Evolutionary conservation across 2,888 invertebrate genomes (phyloP).

Genomic region (Cheilosia variabilis): DNA sequence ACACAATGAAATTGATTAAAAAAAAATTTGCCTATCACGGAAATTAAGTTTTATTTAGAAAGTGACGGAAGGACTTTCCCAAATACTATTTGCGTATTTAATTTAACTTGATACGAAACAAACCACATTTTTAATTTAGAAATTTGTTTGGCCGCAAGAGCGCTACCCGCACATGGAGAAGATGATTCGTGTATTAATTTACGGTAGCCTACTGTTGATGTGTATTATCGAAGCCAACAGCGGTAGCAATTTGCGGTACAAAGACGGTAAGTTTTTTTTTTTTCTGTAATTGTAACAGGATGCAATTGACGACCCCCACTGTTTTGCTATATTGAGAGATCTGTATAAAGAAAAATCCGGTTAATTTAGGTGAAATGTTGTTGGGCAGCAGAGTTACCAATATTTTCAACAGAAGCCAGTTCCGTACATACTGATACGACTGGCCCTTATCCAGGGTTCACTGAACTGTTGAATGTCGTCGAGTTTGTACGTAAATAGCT

Average conservation of each 20-base stretch:
- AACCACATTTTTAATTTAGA: conserved; percentile 24
- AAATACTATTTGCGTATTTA: conserved; percentile 10
- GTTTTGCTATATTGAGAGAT: too few relatives aligned
- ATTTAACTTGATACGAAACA: conserved; percentile 8
- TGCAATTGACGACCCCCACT: too few relatives aligned
- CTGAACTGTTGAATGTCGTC: too few relatives aligned
- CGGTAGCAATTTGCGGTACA: conserved; percentile 47
- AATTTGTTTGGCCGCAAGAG: conserved; percentile 14
- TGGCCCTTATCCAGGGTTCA: too few relatives aligned
- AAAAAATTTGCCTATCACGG: conserved; percentile 1
- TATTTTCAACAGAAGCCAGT: too few relatives aligned
- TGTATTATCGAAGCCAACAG: conserved; percentile 50
- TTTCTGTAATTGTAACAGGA: neutral
- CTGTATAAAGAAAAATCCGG: too few relatives aligned
- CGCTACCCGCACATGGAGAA: conserved; percentile 1
- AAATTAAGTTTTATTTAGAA: conserved; percentile 40
- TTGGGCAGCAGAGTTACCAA: too few relatives aligned
- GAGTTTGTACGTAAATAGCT: too few relatives aligned
- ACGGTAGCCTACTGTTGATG: conserved; percentile 46
- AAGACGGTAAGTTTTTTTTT: conserved; percentile 49
- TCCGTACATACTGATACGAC: too few relatives aligned
- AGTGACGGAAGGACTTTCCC: conserved; percentile 41
- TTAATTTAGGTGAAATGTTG: too few relatives aligned
- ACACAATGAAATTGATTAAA: conserved; percentile 39
- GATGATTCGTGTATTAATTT: conserved; percentile 43